A percentile compares a stretch with the other conserved stretches of the same genome.
Evolutionary conservation across 2,888 invertebrate species (phyloP).

Genomic region (Aethes cnicana): DNA sequence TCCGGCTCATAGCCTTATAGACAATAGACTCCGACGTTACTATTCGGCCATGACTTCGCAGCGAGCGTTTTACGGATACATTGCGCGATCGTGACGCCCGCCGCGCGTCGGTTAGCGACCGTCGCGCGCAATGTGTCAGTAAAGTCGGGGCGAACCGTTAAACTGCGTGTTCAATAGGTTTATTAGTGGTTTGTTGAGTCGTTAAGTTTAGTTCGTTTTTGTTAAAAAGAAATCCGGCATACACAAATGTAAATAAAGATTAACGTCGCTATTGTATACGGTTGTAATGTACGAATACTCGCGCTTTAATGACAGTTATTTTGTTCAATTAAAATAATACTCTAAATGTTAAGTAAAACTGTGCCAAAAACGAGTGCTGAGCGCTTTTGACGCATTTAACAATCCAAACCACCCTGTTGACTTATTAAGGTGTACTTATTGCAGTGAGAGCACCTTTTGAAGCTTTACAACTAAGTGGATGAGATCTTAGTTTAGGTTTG

Average conservation of each 20-base stretch:
- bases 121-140: too few relatives aligned
- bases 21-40: too few relatives aligned
- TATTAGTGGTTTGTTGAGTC: conserved; percentile 35
- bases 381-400: conserved; percentile 30
- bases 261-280: conserved; percentile 57
- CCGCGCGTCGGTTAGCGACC: too few relatives aligned
- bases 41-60: conserved; percentile 35
- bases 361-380: conserved; percentile 36
- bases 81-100: too few relatives aligned
- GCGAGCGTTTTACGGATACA: too few relatives aligned
- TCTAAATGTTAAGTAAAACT: conserved; percentile 22
- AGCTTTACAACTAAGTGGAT: conserved; percentile 16
- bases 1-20: conserved; percentile 86
- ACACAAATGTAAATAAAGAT: conserved; percentile 32
- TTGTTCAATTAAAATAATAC: conserved; percentile 15
- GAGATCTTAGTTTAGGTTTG: conserved; percentile 39
- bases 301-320: conserved; percentile 18
- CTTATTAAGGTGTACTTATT: conserved; percentile 12
- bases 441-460: conserved; percentile 1
- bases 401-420: conserved; percentile 20
- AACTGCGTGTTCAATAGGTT: conserved; percentile 35
- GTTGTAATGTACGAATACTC: conserved; percentile 36
- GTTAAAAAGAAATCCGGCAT: conserved; percentile 40
- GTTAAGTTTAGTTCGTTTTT: conserved; percentile 52
- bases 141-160: too few relatives aligned